Conservation (phyloP, 2,113 vertebrate genomes). For the Crotalus helleri region DNA sequence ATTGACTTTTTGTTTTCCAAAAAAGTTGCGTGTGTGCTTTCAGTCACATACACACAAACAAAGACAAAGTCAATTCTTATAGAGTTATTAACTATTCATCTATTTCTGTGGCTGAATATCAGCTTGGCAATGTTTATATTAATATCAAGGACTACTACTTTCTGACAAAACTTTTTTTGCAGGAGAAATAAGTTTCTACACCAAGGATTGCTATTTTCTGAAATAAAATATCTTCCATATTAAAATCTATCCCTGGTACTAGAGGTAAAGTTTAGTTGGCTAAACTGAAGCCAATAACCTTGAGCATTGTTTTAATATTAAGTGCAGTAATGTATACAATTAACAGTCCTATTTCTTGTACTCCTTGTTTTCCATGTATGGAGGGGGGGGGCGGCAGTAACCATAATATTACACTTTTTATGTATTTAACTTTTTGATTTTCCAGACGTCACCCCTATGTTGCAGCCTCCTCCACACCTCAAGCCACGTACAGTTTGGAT, state of each 20-base stretch:
- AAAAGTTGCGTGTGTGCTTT: neutral
- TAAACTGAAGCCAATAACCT: neutral
- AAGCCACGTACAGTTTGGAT: conserved; percentile 78
- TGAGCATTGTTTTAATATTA: neutral
- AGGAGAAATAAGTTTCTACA: neutral
- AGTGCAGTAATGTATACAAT: neutral
- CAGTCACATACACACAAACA: too few species aligned
- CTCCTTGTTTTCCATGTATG: neutral
- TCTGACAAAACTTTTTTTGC: neutral
- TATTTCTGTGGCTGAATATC: neutral
- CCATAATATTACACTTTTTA: neutral
- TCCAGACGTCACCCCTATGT: rapidly evolving
- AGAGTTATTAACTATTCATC: neutral
- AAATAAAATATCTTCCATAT: neutral
- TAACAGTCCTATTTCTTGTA: neutral
- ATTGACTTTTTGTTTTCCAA: neutral
- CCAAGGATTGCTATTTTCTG: neutral
- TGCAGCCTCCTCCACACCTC: conserved; percentile 50
- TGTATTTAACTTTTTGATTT: neutral
- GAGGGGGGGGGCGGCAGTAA: neutral
- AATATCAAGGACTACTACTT: neutral
- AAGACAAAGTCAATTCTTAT: neutral
- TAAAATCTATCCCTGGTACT: neutral
- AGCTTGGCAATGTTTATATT: neutral
- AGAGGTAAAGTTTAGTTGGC: neutral